Percentiles rank a stretch among this genome's conserved stretches.
Conservation (phyloP, 2,888 invertebrate species). For the Prenolepis imparis region DNA sequence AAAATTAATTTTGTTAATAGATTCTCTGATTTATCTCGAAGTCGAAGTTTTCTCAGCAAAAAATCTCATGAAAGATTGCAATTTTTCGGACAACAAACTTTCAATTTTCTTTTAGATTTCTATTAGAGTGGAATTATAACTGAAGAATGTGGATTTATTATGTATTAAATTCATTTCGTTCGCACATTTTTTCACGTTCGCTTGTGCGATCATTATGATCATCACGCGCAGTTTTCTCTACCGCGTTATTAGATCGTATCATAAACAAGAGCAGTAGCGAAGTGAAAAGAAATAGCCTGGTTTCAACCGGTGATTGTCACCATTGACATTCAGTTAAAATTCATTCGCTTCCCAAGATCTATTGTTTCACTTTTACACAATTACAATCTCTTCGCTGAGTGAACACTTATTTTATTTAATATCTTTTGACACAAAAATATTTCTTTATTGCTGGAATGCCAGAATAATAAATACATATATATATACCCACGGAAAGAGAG, state of each 20-base stretch:
- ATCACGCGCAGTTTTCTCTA: constrained; percentile 31
- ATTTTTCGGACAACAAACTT: background rate
- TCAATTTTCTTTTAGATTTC: background rate
- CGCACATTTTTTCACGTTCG: background rate
- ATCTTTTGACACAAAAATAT: constrained; percentile 11
- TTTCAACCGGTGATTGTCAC: constrained; percentile 69
- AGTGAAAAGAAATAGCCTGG: constrained; percentile 59
- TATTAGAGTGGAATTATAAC: constrained; percentile 5
- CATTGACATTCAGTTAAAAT: constrained; percentile 59
- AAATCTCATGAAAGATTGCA: background rate
- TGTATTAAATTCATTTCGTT: constrained; percentile 7
- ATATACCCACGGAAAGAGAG: background rate
- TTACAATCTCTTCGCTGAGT: background rate
- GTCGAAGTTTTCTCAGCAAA: background rate
- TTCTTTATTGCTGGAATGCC: background rate
- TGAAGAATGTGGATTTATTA: background rate
- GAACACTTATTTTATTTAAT: background rate
- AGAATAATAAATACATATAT: background rate
- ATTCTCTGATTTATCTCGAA: background rate
- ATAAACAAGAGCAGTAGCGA: constrained; percentile 58
- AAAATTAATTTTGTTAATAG: background rate
- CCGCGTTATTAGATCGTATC: constrained; percentile 43
- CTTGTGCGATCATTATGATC: background rate
- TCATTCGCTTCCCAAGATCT: constrained; percentile 64
- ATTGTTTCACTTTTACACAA: constrained; percentile 66